Evolutionary conservation across 2,797 vertebrate species (phyloP).

Genomic region (Chelmon rostratus): DNA sequence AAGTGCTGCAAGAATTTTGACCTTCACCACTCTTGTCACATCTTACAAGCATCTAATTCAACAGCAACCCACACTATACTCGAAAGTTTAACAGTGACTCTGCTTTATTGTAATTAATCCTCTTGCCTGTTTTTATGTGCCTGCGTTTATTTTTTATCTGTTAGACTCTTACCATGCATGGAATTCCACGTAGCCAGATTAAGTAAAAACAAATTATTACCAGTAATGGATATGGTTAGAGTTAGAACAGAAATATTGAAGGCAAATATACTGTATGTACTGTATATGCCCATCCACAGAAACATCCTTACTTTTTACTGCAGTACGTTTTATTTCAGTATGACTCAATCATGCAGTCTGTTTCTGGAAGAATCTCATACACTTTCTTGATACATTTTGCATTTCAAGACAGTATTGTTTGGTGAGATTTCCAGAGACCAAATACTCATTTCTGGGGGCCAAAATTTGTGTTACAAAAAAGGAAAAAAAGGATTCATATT

Average conservation of each 20-base stretch:
- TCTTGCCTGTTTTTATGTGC: not conserved
- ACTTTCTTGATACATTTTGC: conserved; percentile 20
- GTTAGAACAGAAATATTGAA: conserved; percentile 10
- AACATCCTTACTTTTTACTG: conserved; percentile 3
- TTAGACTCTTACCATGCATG: not conserved
- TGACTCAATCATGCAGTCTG: not conserved
- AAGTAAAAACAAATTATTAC: conserved; percentile 31
- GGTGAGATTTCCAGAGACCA: conserved; percentile 13
- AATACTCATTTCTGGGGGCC: not conserved
- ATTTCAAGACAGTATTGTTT: conserved; percentile 22
- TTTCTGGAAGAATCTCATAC: not conserved
- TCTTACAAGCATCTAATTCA: not conserved
- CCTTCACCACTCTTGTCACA: not conserved
- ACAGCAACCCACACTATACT: not conserved
- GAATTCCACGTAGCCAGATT: not conserved
- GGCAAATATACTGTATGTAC: not conserved
- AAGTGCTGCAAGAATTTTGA: conserved; percentile 3
- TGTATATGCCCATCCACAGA: not conserved
- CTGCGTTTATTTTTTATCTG: not conserved
- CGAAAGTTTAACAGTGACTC: conserved; percentile 2
- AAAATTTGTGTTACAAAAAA: conserved; percentile 25
- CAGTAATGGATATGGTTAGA: not conserved
- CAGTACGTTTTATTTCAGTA: conserved; percentile 1
- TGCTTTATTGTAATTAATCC: not conserved
- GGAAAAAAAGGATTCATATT: conserved; percentile 15